Percentiles rank a stretch among this genome's conserved stretches.
phyloP scores from a whole-genome alignment of 2,888 invertebrate species.

The Plagodis pulveraria region DNA sequence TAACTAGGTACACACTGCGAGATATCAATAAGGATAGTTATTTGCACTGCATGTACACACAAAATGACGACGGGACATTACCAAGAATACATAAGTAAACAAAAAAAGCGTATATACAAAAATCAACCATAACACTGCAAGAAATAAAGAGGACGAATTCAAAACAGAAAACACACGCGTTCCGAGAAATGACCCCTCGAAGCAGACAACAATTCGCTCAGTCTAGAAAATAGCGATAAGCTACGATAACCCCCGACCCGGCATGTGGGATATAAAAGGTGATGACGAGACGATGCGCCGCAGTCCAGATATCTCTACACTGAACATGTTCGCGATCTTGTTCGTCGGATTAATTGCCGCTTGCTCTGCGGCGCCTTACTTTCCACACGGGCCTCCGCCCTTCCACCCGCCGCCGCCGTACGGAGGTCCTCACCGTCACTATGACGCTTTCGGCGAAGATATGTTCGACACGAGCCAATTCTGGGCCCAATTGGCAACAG shows the following conservation, averaged over 20 bases:
- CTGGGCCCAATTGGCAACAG: slow-evolving; percentile 57
- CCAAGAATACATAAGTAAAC: no score
- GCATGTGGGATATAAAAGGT: slow-evolving; percentile 47
- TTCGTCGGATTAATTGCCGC: slow-evolving; percentile 53
- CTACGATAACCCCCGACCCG: slow-evolving; percentile 59
- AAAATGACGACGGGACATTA: no score
- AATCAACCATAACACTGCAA: no score
- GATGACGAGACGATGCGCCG: slow-evolving; percentile 16
- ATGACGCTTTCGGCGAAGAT: slow-evolving; percentile 41
- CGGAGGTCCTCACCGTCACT: slow-evolving; percentile 3
- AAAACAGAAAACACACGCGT: background rate
- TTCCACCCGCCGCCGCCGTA: slow-evolving; percentile 27
- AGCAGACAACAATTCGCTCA: slow-evolving; percentile 30
- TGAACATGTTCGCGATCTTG: slow-evolving; percentile 51
- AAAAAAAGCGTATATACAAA: no score
- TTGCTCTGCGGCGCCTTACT: slow-evolving; percentile 60
- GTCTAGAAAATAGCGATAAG: slow-evolving; percentile 56
- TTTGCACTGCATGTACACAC: no score
- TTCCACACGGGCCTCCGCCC: slow-evolving; percentile 20
- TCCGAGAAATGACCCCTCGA: slow-evolving; percentile 27
- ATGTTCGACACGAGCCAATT: slow-evolving; percentile 64
- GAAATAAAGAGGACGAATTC: no score
- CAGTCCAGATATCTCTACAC: slow-evolving; percentile 31
- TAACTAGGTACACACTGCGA: no score
- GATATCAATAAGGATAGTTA: no score